A percentile compares a stretch with the other conserved stretches of the same genome.
These are phyloP conservation scores for Python bivittatus DNA, from an alignment of 2,113 vertebrate genomes.

Conservation along the genomic window DNA sequence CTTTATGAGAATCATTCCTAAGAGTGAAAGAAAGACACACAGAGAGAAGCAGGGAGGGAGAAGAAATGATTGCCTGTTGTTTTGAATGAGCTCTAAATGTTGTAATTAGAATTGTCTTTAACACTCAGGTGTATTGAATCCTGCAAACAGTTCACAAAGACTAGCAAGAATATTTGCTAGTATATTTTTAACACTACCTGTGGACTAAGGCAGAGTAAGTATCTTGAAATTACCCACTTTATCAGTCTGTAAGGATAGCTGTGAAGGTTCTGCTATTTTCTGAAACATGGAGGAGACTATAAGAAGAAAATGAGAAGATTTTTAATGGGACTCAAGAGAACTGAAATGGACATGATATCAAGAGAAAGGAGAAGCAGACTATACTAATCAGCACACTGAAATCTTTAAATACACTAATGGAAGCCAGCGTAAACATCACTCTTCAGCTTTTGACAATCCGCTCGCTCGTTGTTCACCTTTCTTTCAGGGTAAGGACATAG, in stretches of 20 bases:
- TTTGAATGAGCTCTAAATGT: neutral
- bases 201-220: constrained; percentile 16
- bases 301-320: constrained; percentile 43
- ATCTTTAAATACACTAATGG: constrained; percentile 55
- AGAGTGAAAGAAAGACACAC: neutral
- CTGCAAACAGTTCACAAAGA: constrained; percentile 19
- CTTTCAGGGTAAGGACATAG: constrained; percentile 49
- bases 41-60: neutral
- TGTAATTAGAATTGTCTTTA: constrained; percentile 2
- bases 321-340: constrained; percentile 47
- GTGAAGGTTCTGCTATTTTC: constrained; percentile 29
- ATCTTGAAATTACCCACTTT: constrained; percentile 42
- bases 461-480: constrained; percentile 54
- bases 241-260: constrained; percentile 50
- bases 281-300: constrained; percentile 10
- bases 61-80: neutral
- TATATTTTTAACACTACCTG: constrained; percentile 34
- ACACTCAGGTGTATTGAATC: constrained; percentile 1
- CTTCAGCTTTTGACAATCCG: constrained; percentile 35
- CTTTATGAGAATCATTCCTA: constrained; percentile 4
- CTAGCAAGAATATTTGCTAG: neutral
- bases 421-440: constrained; percentile 29
- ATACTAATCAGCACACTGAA: constrained; percentile 53
- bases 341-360: constrained; percentile 13
- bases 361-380: constrained; percentile 33